Evolutionary conservation across 1,140 invertebrate species (phyloP).

Genomic region (Scylla paramamosain): DNA sequence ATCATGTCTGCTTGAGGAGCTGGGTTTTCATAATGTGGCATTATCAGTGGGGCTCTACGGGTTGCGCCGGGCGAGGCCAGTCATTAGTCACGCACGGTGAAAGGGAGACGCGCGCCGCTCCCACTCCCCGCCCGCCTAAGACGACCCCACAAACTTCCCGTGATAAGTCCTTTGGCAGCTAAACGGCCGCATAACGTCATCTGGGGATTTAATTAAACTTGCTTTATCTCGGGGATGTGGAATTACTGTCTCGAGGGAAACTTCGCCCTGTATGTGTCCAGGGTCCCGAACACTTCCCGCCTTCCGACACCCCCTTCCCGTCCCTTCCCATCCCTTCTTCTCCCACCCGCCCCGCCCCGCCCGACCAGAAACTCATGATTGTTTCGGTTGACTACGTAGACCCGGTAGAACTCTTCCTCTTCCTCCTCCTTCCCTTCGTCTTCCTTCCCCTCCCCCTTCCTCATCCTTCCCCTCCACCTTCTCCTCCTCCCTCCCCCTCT

Average conservation of each 20-base stretch:
- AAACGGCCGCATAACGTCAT: slow-evolving; percentile 39
- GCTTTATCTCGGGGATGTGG: neutral
- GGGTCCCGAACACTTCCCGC: too few species aligned
- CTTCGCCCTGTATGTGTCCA: neutral
- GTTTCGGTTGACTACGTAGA: too few species aligned
- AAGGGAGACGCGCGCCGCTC: slow-evolving; percentile 25
- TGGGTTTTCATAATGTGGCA: slow-evolving; percentile 55
- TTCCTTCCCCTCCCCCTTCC: too few species aligned
- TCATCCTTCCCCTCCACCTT: too few species aligned
- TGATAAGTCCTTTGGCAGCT: slow-evolving; percentile 30
- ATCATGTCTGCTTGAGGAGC: slow-evolving; percentile 47
- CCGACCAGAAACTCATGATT: too few species aligned
- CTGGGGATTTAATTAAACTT: slow-evolving; percentile 51
- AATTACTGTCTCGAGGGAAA: neutral
- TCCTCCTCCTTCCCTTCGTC: too few species aligned
- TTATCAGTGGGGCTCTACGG: slow-evolving; percentile 52
- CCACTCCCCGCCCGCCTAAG: neutral
- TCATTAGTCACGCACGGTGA: slow-evolving; percentile 44
- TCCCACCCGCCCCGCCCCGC: too few species aligned
- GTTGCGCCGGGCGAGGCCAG: neutral
- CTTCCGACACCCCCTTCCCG: too few species aligned
- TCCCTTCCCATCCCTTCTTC: too few species aligned
- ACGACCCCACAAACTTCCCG: neutral
- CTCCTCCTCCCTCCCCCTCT: too few species aligned
- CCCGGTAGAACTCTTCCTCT: too few species aligned